Evolutionary conservation across 2,888 invertebrate species (phyloP).

Genomic region (Pasiphila rectangulata): DNA sequence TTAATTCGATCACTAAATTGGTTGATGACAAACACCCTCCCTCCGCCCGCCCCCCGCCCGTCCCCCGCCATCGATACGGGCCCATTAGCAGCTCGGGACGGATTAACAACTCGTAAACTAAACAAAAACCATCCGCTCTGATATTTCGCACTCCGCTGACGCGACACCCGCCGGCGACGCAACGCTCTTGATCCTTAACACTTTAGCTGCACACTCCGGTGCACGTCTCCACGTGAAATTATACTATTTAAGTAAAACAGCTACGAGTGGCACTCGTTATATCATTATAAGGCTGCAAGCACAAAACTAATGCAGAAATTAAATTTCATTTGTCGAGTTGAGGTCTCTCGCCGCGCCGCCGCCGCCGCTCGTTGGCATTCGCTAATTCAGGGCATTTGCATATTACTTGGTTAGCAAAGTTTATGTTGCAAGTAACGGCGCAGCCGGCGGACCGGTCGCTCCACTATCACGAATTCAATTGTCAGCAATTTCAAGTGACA

Average conservation of each 20-base stretch:
- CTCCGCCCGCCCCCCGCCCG: constrained; percentile 15
- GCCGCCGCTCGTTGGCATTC: constrained; percentile 4
- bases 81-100: constrained; percentile 38
- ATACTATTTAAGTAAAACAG: too few relatives aligned
- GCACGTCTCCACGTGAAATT: constrained; percentile 14
- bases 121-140: constrained; percentile 41
- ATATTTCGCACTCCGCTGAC: constrained; percentile 49
- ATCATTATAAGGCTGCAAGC: too few relatives aligned
- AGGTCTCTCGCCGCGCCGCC: constrained; percentile 9
- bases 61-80: constrained; percentile 23
- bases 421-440: too few relatives aligned
- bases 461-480: constrained; percentile 24
- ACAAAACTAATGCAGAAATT: too few relatives aligned
- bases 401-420: constrained; percentile 24
- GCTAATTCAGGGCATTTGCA: constrained; percentile 29
- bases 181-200: constrained; percentile 21
- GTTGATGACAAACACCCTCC: constrained; percentile 9
- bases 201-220: constrained; percentile 19
- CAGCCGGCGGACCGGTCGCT: constrained; percentile 4
- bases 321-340: constrained; percentile 16
- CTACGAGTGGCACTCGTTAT: too few relatives aligned
- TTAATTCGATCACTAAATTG: constrained; percentile 14
- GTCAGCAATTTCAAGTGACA: constrained; percentile 20
- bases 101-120: constrained; percentile 43
- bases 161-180: constrained; percentile 6